These are phyloP conservation scores for Orussus abietinus DNA, from an alignment of 1,140 invertebrate species.

Conservation along the genomic window DNA sequence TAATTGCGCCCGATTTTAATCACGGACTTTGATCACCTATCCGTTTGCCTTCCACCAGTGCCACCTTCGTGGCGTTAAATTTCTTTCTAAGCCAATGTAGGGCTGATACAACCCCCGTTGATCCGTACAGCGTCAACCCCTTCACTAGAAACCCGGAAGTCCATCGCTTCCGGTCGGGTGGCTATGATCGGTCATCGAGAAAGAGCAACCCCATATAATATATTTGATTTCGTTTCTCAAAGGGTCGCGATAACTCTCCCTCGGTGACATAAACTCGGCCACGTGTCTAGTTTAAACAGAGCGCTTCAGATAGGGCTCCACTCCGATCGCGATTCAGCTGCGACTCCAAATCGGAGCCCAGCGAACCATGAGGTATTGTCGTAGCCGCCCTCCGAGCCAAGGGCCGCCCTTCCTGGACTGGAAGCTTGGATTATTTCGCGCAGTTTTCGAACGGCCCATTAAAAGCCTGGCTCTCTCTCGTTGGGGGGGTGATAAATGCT, in stretches of 20 bases:
- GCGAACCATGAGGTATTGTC: constrained; percentile 46
- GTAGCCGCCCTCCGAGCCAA: constrained; percentile 20
- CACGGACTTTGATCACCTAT: too few relatives aligned
- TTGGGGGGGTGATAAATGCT: constrained; percentile 46
- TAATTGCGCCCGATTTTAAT: too few relatives aligned
- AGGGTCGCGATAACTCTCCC: constrained; percentile 32
- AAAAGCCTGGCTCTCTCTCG: constrained; percentile 45
- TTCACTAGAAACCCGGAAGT: too few relatives aligned
- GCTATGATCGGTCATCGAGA: too few relatives aligned
- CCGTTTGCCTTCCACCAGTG: too few relatives aligned
- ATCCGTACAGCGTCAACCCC: too few relatives aligned
- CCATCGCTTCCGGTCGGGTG: constrained; percentile 12
- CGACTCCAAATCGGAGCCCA: constrained; percentile 38
- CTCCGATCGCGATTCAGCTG: constrained; percentile 36
- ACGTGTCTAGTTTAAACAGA: constrained; percentile 50
- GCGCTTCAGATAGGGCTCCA: constrained; percentile 12
- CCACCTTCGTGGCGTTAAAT: too few relatives aligned
- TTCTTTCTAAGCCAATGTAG: too few relatives aligned
- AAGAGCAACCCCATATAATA: constrained; percentile 30
- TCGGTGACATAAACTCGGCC: constrained; percentile 44
- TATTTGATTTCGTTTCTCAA: constrained; percentile 51
- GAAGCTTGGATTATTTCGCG: constrained; percentile 42
- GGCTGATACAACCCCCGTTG: too few relatives aligned
- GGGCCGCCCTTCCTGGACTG: constrained; percentile 26
- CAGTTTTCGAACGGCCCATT: constrained; percentile 48